Evolutionary conservation across 2,888 invertebrate genomes (phyloP).

Genomic region (Ctena decussata): DNA sequence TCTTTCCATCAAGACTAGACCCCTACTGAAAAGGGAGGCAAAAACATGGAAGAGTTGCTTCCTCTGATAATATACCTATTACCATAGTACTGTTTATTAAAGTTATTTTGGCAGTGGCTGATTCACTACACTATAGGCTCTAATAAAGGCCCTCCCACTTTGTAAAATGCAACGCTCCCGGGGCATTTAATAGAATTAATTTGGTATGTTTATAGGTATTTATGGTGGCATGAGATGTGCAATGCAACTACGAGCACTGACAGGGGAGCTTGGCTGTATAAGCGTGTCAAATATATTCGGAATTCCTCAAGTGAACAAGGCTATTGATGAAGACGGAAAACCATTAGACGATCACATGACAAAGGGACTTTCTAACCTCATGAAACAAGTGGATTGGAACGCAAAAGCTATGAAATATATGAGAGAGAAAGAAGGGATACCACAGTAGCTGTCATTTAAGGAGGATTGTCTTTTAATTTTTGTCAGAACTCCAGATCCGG

Average conservation of each 20-base stretch:
- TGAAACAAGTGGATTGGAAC: slow-evolving; percentile 87
- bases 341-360: slow-evolving; percentile 80
- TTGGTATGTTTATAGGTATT: slow-evolving; percentile 78
- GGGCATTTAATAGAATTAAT: too few species aligned
- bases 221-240: slow-evolving; percentile 86
- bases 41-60: too few species aligned
- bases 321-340: slow-evolving; percentile 82
- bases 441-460: slow-evolving; percentile 16
- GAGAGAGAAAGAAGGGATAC: slow-evolving; percentile 62
- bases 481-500: too few species aligned
- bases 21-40: too few species aligned
- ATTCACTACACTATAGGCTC: too few species aligned
- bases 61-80: too few species aligned
- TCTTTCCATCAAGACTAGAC: too few species aligned
- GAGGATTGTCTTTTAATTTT: too few species aligned
- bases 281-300: slow-evolving; percentile 86
- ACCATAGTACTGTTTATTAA: too few species aligned
- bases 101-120: too few species aligned
- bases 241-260: slow-evolving; percentile 84
- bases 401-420: slow-evolving; percentile 84
- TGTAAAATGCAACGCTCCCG: too few species aligned
- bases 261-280: slow-evolving; percentile 86
- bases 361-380: slow-evolving; percentile 75
- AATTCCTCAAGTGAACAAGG: slow-evolving; percentile 83
- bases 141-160: too few species aligned